A percentile compares a stretch with the other conserved stretches of the same genome.
Conservation (phyloP, 1,140 invertebrate genomes). For the Adelges cooleyi region DNA sequence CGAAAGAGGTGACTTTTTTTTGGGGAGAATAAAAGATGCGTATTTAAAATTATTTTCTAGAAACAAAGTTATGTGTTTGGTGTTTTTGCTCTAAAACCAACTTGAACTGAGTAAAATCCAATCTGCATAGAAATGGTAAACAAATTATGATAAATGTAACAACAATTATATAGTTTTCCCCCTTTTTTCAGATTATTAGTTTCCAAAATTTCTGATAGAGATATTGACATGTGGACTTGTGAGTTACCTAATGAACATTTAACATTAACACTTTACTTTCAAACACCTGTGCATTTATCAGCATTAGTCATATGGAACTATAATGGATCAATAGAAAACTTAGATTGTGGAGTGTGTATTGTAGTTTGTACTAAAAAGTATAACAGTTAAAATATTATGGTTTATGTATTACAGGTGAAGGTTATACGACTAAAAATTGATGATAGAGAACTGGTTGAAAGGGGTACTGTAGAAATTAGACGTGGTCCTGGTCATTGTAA, state of each 20-base stretch:
- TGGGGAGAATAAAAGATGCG: too few relatives aligned
- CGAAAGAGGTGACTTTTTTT: too few relatives aligned
- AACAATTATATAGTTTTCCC: neutral
- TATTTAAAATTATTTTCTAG: too few relatives aligned
- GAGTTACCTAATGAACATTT: conserved; percentile 36
- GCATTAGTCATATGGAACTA: conserved; percentile 68
- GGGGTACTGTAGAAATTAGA: conserved; percentile 43
- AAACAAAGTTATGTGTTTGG: too few relatives aligned
- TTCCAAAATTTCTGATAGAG: conserved; percentile 43
- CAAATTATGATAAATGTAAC: too few relatives aligned
- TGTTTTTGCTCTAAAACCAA: too few relatives aligned
- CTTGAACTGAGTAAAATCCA: too few relatives aligned
- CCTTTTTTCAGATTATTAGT: conserved; percentile 13
- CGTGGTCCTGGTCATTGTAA: conserved; percentile 58
- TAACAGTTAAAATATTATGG: neutral
- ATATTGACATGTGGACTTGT: conserved; percentile 49
- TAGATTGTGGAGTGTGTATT: conserved; percentile 54
- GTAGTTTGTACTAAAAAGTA: neutral
- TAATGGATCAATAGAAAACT: conserved; percentile 57
- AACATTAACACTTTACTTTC: conserved; percentile 32
- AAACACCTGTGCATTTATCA: conserved; percentile 34
- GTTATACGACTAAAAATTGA: conserved; percentile 37
- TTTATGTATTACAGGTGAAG: conserved; percentile 37
- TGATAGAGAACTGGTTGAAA: conserved; percentile 36
- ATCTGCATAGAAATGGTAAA: too few relatives aligned